These are phyloP conservation scores for Siderastrea siderea DNA, from an alignment of 92 coral and sea anemone genomes.

Conservation along the genomic window DNA sequence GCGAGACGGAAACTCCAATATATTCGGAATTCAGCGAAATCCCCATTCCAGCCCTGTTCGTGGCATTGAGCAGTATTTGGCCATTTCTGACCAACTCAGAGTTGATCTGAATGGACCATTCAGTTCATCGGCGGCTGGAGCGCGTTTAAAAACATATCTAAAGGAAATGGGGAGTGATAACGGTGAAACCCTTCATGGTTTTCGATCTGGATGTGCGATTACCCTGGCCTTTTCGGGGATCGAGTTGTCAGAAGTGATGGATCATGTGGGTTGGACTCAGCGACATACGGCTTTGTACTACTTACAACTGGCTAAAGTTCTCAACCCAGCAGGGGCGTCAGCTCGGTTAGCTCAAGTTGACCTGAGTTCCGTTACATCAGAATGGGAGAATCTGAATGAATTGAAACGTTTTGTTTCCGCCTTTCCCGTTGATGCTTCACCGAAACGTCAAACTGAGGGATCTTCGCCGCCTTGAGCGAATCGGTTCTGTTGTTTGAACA, in stretches of 20 bases:
- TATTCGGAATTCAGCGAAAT: no score
- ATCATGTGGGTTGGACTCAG: constrained; percentile 31
- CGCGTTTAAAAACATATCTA: constrained; percentile 42
- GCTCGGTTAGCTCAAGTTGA: constrained; percentile 7
- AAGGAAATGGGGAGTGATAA: constrained; percentile 44
- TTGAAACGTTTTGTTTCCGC: constrained; percentile 15
- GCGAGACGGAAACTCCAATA: no score
- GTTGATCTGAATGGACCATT: constrained; percentile 21
- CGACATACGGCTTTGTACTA: constrained; percentile 31
- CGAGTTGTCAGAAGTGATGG: not conserved
- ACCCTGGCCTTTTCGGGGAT: constrained; percentile 34
- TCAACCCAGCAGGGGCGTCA: constrained; percentile 32
- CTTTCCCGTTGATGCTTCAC: no score
- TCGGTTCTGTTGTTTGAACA: no score
- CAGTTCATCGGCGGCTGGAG: constrained; percentile 41
- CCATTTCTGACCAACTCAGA: no score
- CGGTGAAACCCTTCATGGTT: constrained; percentile 61
- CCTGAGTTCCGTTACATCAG: not conserved
- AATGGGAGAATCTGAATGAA: constrained; percentile 29
- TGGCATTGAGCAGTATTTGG: no score
- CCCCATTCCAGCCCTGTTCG: no score
- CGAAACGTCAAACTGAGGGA: no score
- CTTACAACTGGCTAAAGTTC: constrained; percentile 16
- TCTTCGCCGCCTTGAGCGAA: no score
- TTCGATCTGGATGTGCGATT: constrained; percentile 62